Conservation (phyloP, 2,888 invertebrate species). For the Chymomyza fuscimana region DNA sequence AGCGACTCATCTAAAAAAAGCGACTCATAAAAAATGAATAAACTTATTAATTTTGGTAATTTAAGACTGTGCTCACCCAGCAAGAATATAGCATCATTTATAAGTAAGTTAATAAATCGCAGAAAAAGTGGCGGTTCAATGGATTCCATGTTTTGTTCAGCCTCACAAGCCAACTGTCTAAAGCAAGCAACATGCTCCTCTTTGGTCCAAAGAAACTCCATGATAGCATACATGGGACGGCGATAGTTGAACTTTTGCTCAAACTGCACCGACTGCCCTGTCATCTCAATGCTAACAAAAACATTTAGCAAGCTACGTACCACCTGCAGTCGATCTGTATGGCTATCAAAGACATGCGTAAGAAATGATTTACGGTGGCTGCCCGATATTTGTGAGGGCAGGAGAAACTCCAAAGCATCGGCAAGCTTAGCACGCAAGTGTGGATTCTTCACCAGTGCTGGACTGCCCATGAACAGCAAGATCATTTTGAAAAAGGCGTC, state of each 20-base stretch:
- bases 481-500: conserved; percentile 86
- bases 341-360: conserved; percentile 87
- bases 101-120: conserved; percentile 96
- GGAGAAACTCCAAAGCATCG: conserved; percentile 91
- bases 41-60: not conserved
- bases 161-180: conserved; percentile 88
- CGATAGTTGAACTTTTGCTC: conserved; percentile 98
- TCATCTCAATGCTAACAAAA: conserved; percentile 98
- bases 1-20: conserved; percentile 86
- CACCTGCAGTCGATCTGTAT: conserved; percentile 88
- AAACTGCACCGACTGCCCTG: conserved; percentile 96
- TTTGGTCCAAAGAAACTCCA: conserved; percentile 94
- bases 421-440: conserved; percentile 94
- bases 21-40: not conserved
- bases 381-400: conserved; percentile 84
- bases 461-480: conserved; percentile 93
- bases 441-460: conserved; percentile 91
- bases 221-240: conserved; percentile 95
- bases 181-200: conserved; percentile 89
- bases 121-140: conserved; percentile 94
- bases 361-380: conserved; percentile 81
- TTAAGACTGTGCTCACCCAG: conserved; percentile 81
- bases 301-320: conserved; percentile 91
- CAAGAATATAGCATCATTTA: conserved; percentile 98
- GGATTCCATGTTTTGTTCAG: conserved; percentile 93